Base-by-base conservation (phyloP, 2,888 invertebrate genomes). In the Calliphora vomitoria region DNA sequence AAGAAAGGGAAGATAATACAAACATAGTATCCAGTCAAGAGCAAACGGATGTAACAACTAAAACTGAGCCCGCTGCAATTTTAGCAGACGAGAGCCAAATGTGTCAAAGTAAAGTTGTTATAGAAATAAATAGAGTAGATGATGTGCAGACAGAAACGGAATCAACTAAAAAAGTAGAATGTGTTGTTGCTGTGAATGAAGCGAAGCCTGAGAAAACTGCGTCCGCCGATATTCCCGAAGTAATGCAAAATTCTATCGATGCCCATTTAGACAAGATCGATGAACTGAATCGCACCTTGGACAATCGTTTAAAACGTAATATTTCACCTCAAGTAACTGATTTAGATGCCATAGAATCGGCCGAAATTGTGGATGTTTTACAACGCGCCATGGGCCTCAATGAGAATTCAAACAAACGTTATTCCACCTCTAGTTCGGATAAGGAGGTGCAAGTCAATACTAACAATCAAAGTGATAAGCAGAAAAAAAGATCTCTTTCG, bases 241-340 rank as follows among this genome's bases (percentile, higher is more conserved):
- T 91, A 47, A 89, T 89, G 8, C 91, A 92, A 74, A 91, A 89
- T 69, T 93, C 94, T 1, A 93, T 94, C 25, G 93, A 93, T 90
- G 92, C 91, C 0, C 93, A 93, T 85, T 87, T 94, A 47, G 93
- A 94, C 86, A 92, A 90, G 84, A 94, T 94, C 64, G 94, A 94
- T 86, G 92, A 92, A 69, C 89, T 94, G 0, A 93, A 94, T 89
- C 92, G 93, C 10, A 90, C 89, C 3, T 83, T 93, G 18, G 94
- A 94, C 66, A 91, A 93, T 90, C 93, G 93, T 20, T 82, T 93
- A 35, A 93, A 91, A 84, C 91, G 92, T n/a, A 90, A 88, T 41
- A 79, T 93, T 62, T 91, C 91, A 10, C 91, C 91, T n/a, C 82
- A 82, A n/a, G 68, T 85, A 25, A 86, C 90, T 2, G 92, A 93